Percentiles rank a stretch among this genome's conserved stretches.
Evolutionary conservation across 1,140 invertebrate species (phyloP).

Genomic region (Berghia stephanieae): DNA sequence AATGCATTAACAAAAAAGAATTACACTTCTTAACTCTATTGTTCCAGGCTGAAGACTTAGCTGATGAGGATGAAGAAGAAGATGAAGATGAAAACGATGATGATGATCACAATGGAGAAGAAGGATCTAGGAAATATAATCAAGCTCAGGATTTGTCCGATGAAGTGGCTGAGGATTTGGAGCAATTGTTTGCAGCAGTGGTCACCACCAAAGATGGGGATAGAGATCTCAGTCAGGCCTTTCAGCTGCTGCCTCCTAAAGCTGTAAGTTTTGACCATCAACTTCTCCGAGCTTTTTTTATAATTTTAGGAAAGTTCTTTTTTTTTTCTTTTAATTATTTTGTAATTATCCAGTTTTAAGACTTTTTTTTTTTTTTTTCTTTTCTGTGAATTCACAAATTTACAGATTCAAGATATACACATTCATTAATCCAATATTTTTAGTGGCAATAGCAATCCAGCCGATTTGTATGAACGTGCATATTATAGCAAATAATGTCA

Average conservation of each 20-base stretch:
- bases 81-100: conserved; percentile 37
- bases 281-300: too few relatives aligned
- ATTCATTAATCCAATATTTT: too few relatives aligned
- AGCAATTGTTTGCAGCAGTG: conserved; percentile 81
- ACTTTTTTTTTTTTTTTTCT: conserved; percentile 4
- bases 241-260: conserved; percentile 86
- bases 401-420: too few relatives aligned
- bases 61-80: conserved; percentile 41
- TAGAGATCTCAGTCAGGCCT: conserved; percentile 83
- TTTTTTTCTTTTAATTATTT: too few relatives aligned
- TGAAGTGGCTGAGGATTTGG: conserved; percentile 53
- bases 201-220: conserved; percentile 81
- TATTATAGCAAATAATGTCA: too few relatives aligned
- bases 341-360: not conserved
- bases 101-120: conserved; percentile 27
- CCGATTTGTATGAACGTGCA: too few relatives aligned
- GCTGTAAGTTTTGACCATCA: conserved; percentile 54
- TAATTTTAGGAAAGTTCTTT: too few relatives aligned
- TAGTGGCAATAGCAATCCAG: too few relatives aligned
- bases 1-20: too few relatives aligned
- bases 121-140: conserved; percentile 24
- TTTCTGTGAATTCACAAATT: not conserved
- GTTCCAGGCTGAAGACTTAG: conserved; percentile 35
- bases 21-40: not conserved
- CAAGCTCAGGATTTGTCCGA: conserved; percentile 24